phyloP scores from a whole-genome alignment of 2,888 invertebrate genomes.

The Stenotaenia linearis region DNA sequence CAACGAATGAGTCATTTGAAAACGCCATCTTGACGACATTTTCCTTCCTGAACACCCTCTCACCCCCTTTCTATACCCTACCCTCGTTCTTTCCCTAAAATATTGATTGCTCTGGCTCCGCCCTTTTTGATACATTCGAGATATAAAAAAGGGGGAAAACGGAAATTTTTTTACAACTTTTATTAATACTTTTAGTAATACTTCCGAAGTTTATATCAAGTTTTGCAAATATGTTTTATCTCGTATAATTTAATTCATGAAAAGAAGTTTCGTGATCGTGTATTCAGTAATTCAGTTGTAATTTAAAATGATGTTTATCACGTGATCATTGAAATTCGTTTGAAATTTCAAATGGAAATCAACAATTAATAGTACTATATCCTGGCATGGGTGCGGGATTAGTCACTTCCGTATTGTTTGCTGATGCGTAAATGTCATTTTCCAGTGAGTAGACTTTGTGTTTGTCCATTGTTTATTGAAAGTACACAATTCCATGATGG shows the following conservation, averaged over 20 bases:
- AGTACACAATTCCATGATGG: neutral
- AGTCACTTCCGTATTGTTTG: constrained; percentile 5
- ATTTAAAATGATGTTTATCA: too few relatives aligned
- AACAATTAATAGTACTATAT: neutral
- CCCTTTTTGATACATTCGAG: neutral
- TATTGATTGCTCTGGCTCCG: constrained; percentile 2
- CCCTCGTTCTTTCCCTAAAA: neutral
- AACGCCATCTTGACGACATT: constrained; percentile 19
- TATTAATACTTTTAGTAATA: neutral
- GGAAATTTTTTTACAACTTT: neutral
- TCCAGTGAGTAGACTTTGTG: neutral
- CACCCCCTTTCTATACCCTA: neutral
- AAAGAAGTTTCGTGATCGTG: too few relatives aligned
- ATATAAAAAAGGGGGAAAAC: neutral
- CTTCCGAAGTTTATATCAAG: too few relatives aligned
- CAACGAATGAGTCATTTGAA: neutral
- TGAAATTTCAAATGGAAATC: neutral
- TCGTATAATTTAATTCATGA: too few relatives aligned
- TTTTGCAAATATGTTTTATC: too few relatives aligned
- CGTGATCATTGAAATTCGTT: neutral
- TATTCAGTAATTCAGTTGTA: too few relatives aligned
- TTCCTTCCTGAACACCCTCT: constrained; percentile 1
- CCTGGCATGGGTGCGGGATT: neutral
- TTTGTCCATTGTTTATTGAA: constrained; percentile 19
- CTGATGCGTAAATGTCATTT: neutral